Conservation (phyloP, 2,888 invertebrate genomes). For the Hirtodrosophila histrioides region DNA sequence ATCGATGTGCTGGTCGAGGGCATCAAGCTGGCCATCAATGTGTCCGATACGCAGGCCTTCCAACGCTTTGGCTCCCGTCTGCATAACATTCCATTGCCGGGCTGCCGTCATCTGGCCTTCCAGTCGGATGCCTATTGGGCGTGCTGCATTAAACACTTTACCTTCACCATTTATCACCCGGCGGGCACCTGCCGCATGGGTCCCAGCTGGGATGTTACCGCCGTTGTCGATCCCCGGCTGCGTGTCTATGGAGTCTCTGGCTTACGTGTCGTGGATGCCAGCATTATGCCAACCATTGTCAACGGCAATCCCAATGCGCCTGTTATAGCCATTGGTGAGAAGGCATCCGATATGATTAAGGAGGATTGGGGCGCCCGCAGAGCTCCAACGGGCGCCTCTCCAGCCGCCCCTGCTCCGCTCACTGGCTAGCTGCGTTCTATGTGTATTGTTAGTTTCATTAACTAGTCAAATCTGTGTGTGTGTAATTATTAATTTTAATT, state of each 20-base stretch:
- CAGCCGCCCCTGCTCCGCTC: too few relatives aligned
- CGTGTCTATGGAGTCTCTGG: conserved; percentile 91
- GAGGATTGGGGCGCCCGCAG: conserved; percentile 89
- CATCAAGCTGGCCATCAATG: conserved; percentile 91
- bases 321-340: conserved; percentile 95
- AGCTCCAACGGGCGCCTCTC: background rate
- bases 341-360: conserved; percentile 94
- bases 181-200: conserved; percentile 95
- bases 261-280: conserved; percentile 92
- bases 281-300: conserved; percentile 94
- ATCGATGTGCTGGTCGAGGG: conserved; percentile 91
- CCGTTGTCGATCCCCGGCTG: conserved; percentile 92
- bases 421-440: conserved; percentile 23
- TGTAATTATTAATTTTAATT: conserved; percentile 33
- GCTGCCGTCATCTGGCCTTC: conserved; percentile 89
- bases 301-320: conserved; percentile 96
- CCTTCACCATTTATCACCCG: conserved; percentile 94
- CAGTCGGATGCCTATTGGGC: conserved; percentile 95
- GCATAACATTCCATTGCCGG: conserved; percentile 92
- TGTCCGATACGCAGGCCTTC: conserved; percentile 92
- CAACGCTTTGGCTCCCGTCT: conserved; percentile 92
- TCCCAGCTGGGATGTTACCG: conserved; percentile 89
- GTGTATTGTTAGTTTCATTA: conserved; percentile 52
- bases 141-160: conserved; percentile 92
- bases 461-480: conserved; percentile 67